Conservation (phyloP, 2,797 vertebrate species). For the Oryzias dopingdopingensis region DNA sequence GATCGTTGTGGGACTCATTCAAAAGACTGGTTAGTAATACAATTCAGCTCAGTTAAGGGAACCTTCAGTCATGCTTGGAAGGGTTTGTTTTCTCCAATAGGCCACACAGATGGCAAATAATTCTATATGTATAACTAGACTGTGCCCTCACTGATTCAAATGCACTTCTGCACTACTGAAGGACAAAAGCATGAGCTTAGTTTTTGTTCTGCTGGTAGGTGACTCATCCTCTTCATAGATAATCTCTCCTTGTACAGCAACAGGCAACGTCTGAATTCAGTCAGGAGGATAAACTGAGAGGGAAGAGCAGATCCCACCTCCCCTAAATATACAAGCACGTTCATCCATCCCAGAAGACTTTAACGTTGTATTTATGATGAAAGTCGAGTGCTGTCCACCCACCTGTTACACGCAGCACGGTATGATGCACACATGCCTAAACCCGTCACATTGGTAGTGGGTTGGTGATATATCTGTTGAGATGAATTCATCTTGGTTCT, state of each 20-base stretch:
- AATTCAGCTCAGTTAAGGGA: no score
- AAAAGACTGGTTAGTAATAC: no score
- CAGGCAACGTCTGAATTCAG: conserved; percentile 46
- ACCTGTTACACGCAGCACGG: conserved; percentile 13
- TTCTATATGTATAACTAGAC: background rate
- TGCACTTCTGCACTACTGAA: background rate
- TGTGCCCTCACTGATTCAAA: background rate
- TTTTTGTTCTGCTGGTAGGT: conserved; percentile 30
- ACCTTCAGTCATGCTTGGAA: background rate
- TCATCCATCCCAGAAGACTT: background rate
- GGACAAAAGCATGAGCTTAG: background rate
- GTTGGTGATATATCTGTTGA: no score
- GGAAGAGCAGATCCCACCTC: conserved; percentile 30
- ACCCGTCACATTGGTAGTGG: background rate
- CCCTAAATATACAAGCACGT: conserved; percentile 18
- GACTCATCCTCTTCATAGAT: conserved; percentile 48
- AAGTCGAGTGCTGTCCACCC: background rate
- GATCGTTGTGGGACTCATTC: no score
- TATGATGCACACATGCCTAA: conserved; percentile 1
- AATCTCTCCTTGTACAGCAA: conserved; percentile 46
- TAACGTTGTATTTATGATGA: conserved; percentile 3
- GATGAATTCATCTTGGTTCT: no score
- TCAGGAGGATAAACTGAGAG: conserved; percentile 51
- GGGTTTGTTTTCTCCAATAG: background rate
- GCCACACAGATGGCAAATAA: background rate